Base-by-base conservation (phyloP, 2,888 invertebrate genomes). In the Argyra leucocephala region DNA sequence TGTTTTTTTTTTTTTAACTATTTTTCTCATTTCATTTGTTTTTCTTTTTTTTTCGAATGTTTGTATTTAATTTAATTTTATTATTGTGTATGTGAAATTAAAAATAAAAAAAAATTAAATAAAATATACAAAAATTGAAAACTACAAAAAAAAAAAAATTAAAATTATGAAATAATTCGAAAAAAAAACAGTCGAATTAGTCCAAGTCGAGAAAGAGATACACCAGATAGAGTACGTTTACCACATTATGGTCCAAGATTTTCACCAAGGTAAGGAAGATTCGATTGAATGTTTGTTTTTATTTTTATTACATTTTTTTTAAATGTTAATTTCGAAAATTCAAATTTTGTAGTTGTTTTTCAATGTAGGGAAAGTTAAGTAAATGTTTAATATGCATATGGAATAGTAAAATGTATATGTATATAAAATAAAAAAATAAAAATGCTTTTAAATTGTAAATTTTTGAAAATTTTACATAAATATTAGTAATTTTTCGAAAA, bases 181-280 rank as follows among this genome's bases (percentile, higher is more conserved):
- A 48, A 48, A 63, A 63, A 48, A 37, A 63, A 82, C 86, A 92
- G 92, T 86, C 91, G 92, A 81, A 83, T 88, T 83, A 93, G 92
- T 82, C 92, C 93, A 72, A 90, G 88, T 75, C 85, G 90, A 73
- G 90, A 90, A 81, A 77, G 78, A 70, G 92, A 93, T 82, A 89
- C 90, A 73, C 91, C 92, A 70, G 91, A 91, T 79, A 84, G 88
- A 75, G 86, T 86, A 78, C 80, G 82, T 74, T 86, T 91, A 82
- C 93, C 92, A 72, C 93, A 93, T 84, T 89, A 90, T 82, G 93
- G 93, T 74, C 93, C 93, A 72, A 84, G 92, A 78, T 93, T 93
- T 85, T 89, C 91, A 82, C 86, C 91, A 70, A 80, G 80, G 80
- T 80, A 79, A 77, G 75, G 66, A 63, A 57, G 10, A 26, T n/a